A percentile compares a stretch with the other conserved stretches of the same genome.
Conservation (phyloP, 2,797 vertebrate genomes). For the Hylomyscus alleni region DNA sequence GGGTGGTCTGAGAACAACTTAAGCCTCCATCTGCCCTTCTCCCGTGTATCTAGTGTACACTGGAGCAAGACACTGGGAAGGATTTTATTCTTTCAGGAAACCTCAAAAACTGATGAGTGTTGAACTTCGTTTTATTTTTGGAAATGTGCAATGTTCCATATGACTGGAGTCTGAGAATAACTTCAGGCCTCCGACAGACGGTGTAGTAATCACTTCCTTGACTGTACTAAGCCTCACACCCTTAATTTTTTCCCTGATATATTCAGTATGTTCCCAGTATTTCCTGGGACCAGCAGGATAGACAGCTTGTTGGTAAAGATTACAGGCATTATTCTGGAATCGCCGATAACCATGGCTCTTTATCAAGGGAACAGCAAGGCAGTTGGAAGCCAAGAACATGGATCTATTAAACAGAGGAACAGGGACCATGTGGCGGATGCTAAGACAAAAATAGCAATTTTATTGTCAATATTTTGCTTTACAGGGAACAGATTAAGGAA, state of each 20-base stretch:
- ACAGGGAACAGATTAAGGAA: conserved; percentile 87
- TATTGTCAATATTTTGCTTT: conserved; percentile 89
- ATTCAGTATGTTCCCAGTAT: conserved; percentile 86
- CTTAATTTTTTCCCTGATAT: conserved; percentile 86
- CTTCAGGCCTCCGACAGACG: conserved; percentile 81
- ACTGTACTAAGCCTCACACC: conserved; percentile 80
- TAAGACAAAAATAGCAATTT: conserved; percentile 87
- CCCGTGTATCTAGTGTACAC: not conserved
- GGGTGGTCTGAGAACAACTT: not conserved
- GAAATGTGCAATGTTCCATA: conserved; percentile 76
- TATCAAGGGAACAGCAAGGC: conserved; percentile 86
- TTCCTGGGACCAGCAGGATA: conserved; percentile 86
- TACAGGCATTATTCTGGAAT: conserved; percentile 87
- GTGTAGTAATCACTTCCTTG: conserved; percentile 80
- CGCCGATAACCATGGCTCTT: conserved; percentile 80
- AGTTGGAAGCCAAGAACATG: conserved; percentile 82
- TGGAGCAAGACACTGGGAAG: not conserved
- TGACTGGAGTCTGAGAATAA: conserved; percentile 80
- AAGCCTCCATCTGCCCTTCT: not conserved
- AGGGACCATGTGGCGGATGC: conserved; percentile 71
- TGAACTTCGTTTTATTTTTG: conserved; percentile 72
- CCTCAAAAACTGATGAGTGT: conserved; percentile 41
- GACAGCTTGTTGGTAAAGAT: conserved; percentile 86
- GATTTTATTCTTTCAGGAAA: conserved; percentile 46
- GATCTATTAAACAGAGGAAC: conserved; percentile 82